These are phyloP conservation scores for Donacobius atricapilla DNA, from an alignment of 2,113 vertebrate genomes.

Conservation along the genomic window DNA sequence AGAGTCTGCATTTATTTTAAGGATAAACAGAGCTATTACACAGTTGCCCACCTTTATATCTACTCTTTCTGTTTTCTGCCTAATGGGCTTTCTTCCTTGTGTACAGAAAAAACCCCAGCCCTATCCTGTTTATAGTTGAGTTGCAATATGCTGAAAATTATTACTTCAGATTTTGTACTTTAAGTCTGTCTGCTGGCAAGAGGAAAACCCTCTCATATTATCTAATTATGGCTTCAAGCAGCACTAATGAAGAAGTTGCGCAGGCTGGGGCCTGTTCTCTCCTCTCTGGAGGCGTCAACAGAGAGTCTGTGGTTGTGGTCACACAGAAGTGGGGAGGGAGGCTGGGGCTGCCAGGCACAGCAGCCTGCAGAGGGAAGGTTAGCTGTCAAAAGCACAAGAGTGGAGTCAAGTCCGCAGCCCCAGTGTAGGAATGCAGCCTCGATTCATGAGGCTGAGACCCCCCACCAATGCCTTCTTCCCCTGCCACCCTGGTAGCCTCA, in stretches of 20 bases:
- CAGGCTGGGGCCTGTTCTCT: slow-evolving; percentile 63
- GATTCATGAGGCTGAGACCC: background rate
- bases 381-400: background rate
- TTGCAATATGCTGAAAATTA: slow-evolving; percentile 33
- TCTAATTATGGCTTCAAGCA: slow-evolving; percentile 62
- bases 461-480: background rate
- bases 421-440: background rate
- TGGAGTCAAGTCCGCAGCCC: background rate
- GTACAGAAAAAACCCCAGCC: background rate
- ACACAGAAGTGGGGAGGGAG: background rate
- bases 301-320: slow-evolving; percentile 61
- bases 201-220: slow-evolving; percentile 59
- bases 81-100: background rate
- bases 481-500: background rate
- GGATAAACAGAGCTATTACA: background rate
- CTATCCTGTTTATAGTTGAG: slow-evolving; percentile 55
- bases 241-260: slow-evolving; percentile 32
- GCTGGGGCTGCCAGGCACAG: background rate
- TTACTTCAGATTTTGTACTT: slow-evolving; percentile 40
- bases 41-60: background rate
- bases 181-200: slow-evolving; percentile 65
- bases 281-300: slow-evolving; percentile 55
- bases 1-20: slow-evolving; percentile 4
- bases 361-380: background rate
- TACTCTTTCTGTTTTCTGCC: slow-evolving; percentile 2